These are phyloP conservation scores for Ailurus styani DNA, from an alignment of 2,113 vertebrate species.

Conservation along the genomic window DNA sequence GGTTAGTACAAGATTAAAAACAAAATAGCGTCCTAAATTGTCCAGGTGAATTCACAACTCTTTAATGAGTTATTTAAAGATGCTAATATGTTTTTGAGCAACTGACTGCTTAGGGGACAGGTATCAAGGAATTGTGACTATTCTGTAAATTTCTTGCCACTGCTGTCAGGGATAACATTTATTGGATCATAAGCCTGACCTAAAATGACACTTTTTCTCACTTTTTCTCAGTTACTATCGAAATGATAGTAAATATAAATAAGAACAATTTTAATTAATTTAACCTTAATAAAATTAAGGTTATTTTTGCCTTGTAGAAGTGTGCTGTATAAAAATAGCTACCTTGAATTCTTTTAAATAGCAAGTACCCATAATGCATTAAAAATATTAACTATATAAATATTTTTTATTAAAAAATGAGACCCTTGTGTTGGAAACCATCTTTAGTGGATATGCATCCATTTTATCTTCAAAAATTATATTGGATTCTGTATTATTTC, in stretches of 20 bases:
- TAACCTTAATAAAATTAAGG: conserved; percentile 13
- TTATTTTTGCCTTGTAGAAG: conserved; percentile 49
- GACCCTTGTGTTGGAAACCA: conserved; percentile 25
- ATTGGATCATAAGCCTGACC: conserved; percentile 33
- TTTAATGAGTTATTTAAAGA: conserved; percentile 36
- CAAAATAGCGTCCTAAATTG: conserved; percentile 49
- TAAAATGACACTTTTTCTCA: conserved; percentile 21
- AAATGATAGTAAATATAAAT: conserved; percentile 49
- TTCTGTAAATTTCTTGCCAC: conserved; percentile 5
- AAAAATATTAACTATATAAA: conserved; percentile 42
- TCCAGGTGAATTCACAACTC: conserved; percentile 26
- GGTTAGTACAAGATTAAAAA: conserved; percentile 40
- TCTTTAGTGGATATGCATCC: conserved; percentile 31
- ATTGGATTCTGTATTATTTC: conserved; percentile 26
- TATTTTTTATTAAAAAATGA: conserved; percentile 37
- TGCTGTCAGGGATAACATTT: background rate
- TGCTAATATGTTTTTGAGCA: conserved; percentile 5
- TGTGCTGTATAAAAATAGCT: conserved; percentile 44
- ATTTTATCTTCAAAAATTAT: conserved; percentile 46
- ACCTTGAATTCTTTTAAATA: conserved; percentile 41
- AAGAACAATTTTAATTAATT: background rate
- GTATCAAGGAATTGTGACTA: conserved; percentile 29
- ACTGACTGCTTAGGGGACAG: background rate
- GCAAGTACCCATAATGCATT: background rate
- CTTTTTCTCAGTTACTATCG: no score